These are phyloP conservation scores for Cactoblastis cactorum DNA, from an alignment of 2,888 invertebrate species.

Conservation along the genomic window DNA sequence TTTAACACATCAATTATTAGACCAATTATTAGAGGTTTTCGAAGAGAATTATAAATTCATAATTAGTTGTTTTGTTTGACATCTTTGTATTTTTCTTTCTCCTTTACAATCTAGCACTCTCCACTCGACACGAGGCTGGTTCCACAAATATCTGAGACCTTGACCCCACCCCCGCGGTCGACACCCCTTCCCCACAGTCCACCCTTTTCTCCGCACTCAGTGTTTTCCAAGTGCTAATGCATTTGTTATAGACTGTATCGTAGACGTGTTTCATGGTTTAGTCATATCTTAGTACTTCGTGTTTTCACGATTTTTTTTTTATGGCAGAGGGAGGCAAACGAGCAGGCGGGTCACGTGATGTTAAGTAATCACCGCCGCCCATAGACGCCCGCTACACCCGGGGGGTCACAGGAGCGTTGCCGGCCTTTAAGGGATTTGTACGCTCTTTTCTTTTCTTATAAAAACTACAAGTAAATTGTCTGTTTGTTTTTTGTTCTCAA, in stretches of 20 bases:
- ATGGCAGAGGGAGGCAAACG: no score
- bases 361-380: no score
- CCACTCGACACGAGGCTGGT: not conserved
- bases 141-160: constrained; percentile 3
- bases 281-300: not conserved
- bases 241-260: constrained; percentile 6
- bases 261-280: not conserved
- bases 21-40: no score
- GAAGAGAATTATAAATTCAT: not conserved
- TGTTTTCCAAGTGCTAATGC: constrained; percentile 7
- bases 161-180: not conserved
- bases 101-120: not conserved
- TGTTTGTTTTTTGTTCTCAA: no score
- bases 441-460: no score
- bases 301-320: no score
- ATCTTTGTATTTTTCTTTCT: not conserved
- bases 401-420: no score
- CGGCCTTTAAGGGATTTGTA: no score
- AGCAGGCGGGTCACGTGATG: no score
- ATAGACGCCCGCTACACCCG: no score
- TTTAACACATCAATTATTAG: no score
- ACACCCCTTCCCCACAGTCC: not conserved
- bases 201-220: not conserved
- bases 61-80: not conserved
- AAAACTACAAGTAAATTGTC: no score